Base-by-base conservation (phyloP, 2,797 vertebrate species). In the Arremon aurantiirostris region DNA sequence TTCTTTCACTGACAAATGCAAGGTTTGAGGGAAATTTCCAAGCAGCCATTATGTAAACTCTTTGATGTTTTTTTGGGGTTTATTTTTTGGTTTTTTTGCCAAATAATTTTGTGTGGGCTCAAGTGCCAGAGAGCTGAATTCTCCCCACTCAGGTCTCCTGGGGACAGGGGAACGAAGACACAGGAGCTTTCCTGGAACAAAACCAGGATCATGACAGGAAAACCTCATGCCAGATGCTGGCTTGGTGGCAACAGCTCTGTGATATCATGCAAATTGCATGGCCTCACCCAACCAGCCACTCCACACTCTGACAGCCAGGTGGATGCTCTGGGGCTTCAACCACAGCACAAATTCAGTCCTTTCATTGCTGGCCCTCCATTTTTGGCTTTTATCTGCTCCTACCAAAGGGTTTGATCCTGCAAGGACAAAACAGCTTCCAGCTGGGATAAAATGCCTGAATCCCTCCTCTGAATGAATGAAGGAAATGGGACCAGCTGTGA, bases 131-230 rank as follows among this genome's bases (percentile, higher is more conserved):
- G 34, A 61, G 28, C 41, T 57, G 57, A 85, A 57, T 42, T 71
- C 18, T 65, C n/a, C 2, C 3, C 3, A 1, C 16, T 60, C 1
- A 0, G 17, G 41, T 42, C 37, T 49, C 0, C 0, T 10, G 30
- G 24, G 53, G 65, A 60, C 34, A 13, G 32, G 24, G 26, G 4
- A 90, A 34, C 46, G 12, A 28, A 92, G 46, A 30, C 37, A 23
- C 20, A 28, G 42, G 34, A 73, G 37, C 28, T 82, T 60, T 68
- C 55, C 49, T 60, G 57, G 34, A 88, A 66, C 23, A 73, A 86
- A 95, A 39, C 20, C 30, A 55, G 59, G n/a, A 61, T 81, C 0
- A 0, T 47, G 90, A 53, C 66, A 89, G n/a, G 55, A 53, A 78
- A 76, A 55, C 42, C 59, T 82, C 26, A 9, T 34, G 59, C 47